phyloP scores from a whole-genome alignment of 2,113 vertebrate genomes.

The Oreochromis niloticus region DNA sequence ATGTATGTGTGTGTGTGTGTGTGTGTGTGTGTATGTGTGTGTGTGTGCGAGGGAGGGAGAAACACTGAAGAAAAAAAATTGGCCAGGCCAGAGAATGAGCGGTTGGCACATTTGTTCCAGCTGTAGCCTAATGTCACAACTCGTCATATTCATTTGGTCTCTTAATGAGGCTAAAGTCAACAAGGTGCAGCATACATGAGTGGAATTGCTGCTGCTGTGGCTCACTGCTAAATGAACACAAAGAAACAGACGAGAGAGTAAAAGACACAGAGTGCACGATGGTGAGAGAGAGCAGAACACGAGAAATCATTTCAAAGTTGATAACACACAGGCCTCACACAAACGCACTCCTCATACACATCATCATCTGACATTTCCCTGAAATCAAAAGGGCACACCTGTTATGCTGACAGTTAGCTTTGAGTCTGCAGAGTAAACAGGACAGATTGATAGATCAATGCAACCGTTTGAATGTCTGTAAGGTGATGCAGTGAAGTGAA shows the following conservation, averaged over 20 bases:
- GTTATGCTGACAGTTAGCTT: slow-evolving; percentile 8
- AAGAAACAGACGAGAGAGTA: background rate
- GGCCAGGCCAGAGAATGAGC: slow-evolving; percentile 53
- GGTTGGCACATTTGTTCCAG: slow-evolving; percentile 75
- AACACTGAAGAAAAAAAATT: slow-evolving; percentile 39
- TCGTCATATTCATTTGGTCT: slow-evolving; percentile 76
- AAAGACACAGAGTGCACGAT: background rate
- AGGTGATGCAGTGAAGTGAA: background rate
- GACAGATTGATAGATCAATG: slow-evolving; percentile 21
- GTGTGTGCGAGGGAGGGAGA: background rate
- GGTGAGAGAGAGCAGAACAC: background rate
- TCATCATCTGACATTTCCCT: slow-evolving; percentile 17
- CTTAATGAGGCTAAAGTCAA: slow-evolving; percentile 73
- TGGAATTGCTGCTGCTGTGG: slow-evolving; percentile 3
- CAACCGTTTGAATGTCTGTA: background rate
- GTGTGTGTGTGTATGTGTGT: background rate
- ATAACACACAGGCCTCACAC: background rate
- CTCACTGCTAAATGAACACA: slow-evolving; percentile 10
- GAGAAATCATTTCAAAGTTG: slow-evolving; percentile 33
- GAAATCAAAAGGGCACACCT: slow-evolving; percentile 45
- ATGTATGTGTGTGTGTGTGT: background rate
- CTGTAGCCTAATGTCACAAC: slow-evolving; percentile 75
- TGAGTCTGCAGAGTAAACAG: slow-evolving; percentile 8
- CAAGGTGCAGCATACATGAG: slow-evolving; percentile 60
- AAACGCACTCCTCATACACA: background rate